Evolutionary conservation across 2,797 vertebrate genomes (phyloP).

Genomic region (Nannoperca obscura): DNA sequence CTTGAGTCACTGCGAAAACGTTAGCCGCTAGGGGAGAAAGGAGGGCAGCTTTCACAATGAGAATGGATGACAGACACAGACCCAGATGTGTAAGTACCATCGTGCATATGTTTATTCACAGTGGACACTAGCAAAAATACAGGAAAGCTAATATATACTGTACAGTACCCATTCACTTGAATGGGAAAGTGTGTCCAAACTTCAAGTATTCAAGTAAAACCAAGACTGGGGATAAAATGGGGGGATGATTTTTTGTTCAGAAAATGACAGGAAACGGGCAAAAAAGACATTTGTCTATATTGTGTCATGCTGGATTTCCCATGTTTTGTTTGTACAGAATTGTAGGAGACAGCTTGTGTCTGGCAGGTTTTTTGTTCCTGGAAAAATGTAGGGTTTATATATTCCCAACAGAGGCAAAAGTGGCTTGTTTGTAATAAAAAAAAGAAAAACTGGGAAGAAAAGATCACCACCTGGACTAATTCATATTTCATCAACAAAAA

Average conservation of each 20-base stretch:
- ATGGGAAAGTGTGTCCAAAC: too few relatives aligned
- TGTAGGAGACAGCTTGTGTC: background rate
- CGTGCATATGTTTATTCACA: background rate
- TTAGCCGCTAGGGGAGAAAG: background rate
- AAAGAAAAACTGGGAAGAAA: background rate
- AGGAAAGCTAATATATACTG: background rate
- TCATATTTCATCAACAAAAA: background rate
- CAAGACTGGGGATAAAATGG: background rate
- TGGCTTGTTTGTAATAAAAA: slow-evolving; percentile 9
- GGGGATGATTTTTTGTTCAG: background rate
- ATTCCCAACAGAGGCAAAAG: background rate
- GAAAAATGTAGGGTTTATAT: background rate
- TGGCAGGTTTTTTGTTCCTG: background rate
- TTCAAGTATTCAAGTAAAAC: too few relatives aligned
- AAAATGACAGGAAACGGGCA: too few relatives aligned
- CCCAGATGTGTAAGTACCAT: background rate
- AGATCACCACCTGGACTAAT: background rate
- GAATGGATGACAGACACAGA: slow-evolving; percentile 1
- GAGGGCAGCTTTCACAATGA: slow-evolving; percentile 1
- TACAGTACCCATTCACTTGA: too few relatives aligned
- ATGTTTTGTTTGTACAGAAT: too few relatives aligned
- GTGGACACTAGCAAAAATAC: background rate
- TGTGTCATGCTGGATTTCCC: too few relatives aligned
- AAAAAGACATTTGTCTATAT: too few relatives aligned
- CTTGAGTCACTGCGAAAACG: background rate